Conservation (phyloP, 2,888 invertebrate genomes). For the Germaria angustata region DNA sequence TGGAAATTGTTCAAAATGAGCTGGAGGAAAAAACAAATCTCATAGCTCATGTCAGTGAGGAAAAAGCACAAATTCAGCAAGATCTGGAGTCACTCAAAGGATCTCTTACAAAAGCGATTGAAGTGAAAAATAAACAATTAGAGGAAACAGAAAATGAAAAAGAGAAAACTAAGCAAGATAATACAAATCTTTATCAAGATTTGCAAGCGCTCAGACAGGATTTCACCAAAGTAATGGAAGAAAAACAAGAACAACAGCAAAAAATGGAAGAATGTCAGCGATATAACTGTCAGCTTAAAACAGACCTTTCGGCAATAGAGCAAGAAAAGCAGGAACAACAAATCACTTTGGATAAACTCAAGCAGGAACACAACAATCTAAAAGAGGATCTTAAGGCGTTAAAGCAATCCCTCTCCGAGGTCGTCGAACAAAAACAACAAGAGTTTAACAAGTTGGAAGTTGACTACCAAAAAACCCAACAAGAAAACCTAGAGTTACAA, state of each 20-base stretch:
- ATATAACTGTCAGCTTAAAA: background rate
- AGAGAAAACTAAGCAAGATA: background rate
- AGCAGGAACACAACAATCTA: background rate
- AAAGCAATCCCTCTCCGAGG: background rate
- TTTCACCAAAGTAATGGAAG: background rate
- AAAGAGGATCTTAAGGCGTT: background rate
- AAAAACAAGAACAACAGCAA: background rate
- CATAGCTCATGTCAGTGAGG: background rate
- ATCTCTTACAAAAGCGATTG: background rate
- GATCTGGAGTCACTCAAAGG: background rate
- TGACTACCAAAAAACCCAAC: background rate
- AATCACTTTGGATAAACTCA: background rate
- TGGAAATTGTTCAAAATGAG: constrained; percentile 4
- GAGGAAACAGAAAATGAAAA: constrained; percentile 15
- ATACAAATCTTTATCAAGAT: background rate
- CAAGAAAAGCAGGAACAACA: background rate
- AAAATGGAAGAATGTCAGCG: background rate
- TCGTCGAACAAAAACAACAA: constrained; percentile 25
- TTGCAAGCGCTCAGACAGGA: background rate
- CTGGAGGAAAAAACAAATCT: constrained; percentile 15
- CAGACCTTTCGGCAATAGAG: background rate
- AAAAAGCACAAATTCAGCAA: constrained; percentile 6
- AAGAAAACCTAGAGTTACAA: constrained; percentile 28
- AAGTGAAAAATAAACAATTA: constrained; percentile 16
- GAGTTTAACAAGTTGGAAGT: background rate